Percentiles rank a stretch among this genome's conserved stretches.
Evolutionary conservation across 1,140 invertebrate species (phyloP).

Genomic region (Drosophila bifasciata): DNA sequence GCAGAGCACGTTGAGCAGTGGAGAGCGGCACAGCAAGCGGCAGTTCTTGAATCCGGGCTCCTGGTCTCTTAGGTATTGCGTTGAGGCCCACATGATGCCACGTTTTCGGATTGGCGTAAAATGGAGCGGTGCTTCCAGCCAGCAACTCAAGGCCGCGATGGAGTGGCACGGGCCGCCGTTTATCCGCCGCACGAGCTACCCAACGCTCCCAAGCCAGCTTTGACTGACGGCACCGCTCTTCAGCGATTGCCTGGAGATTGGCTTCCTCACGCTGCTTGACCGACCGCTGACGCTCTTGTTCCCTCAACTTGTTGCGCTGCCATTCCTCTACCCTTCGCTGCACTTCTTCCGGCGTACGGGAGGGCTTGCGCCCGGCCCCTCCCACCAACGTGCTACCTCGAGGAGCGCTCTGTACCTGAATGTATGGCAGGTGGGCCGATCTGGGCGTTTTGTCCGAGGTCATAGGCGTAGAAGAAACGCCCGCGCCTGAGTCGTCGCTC

Average conservation of each 20-base stretch:
- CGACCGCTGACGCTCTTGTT: not conserved
- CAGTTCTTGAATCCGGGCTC: not conserved
- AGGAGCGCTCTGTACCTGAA: not conserved
- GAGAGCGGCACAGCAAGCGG: slow-evolving; percentile 24
- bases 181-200: slow-evolving; percentile 5
- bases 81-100: not conserved
- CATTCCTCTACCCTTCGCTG: not conserved
- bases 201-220: slow-evolving; percentile 43
- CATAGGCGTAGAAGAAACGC: too few species aligned
- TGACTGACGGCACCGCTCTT: slow-evolving; percentile 12
- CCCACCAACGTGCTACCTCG: not conserved
- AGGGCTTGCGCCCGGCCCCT: too few species aligned
- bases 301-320: not conserved
- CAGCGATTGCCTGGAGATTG: slow-evolving; percentile 1
- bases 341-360: slow-evolving; percentile 21
- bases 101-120: not conserved
- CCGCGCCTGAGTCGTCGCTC: too few species aligned
- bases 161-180: not conserved
- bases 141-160: too few species aligned
- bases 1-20: slow-evolving; percentile 31
- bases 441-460: too few species aligned
- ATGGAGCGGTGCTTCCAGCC: not conserved
- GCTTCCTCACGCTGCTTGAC: not conserved
- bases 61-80: not conserved
- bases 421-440: not conserved